Evolutionary conservation across 2,797 vertebrate genomes (phyloP), one percentile per base, ranked within the genome.

Genomic region (Brachymystax lenok): DNA sequence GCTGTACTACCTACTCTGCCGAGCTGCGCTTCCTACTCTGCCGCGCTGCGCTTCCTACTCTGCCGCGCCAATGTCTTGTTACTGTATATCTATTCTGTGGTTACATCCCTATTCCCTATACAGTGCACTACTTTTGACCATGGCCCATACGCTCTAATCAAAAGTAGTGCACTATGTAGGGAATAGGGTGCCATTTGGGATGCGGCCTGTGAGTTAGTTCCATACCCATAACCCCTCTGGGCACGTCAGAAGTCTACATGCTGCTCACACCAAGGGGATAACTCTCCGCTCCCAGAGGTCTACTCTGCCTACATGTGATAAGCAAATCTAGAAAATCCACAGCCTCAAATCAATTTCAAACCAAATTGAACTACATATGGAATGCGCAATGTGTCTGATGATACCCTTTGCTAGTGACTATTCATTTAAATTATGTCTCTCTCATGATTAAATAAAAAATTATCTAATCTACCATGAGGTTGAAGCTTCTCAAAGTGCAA

Each of bases 311-410:
- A 71, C 27, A 56, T 70, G 77, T 69, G 71, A 80, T 83, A 71
- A 56, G 74, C 70, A 59, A 78, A 76, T 79, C 68, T 67, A 73
- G 79, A 68, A 72, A 71, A 66, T 80, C 21, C 17, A 19, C n/a
- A 59, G 56, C 40, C 24, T 63, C 59, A 72, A 81, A 85, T 85
- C 74, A 69, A 82, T 77, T 77, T 79, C 68, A 75, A 80, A 77
- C n/a, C 27, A 69, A 82, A 78, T 72, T 33, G 14, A 74, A 73
- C 70, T 67, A 33, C 40, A 28, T 54, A 21, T 59, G 16, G 59
- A 80, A 72, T 79, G 71, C 71, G 51, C 63, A 71, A 80, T 71
- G 51, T 61, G 78, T 71, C 70, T n/a, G 46, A 72, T 71, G 70
- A 70, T 72, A 71, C 61, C 19, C 28, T 74, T 78, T 50, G 64